These are phyloP conservation scores for Todus mexicanus DNA, from an alignment of 2,797 vertebrate genomes.

Conservation along the genomic window DNA sequence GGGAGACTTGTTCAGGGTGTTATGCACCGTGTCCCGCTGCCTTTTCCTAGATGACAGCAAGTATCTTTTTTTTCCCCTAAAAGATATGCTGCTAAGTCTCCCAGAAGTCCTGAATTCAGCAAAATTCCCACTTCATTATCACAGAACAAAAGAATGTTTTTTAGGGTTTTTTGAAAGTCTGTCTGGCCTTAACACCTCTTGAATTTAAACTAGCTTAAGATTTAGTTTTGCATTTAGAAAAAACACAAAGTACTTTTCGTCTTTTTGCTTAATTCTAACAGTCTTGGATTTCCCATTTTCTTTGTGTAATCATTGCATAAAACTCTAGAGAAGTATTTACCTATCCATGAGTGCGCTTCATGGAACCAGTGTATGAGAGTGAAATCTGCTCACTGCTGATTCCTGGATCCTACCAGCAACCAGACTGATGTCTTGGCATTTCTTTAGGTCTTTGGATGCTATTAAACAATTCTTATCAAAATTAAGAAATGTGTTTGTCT, in stretches of 20 bases:
- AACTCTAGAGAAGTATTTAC: not conserved
- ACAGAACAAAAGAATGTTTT: not conserved
- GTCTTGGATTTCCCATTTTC: not conserved
- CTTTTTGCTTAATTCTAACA: not conserved
- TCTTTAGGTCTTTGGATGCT: not conserved
- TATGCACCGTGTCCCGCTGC: not conserved
- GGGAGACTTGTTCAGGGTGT: not conserved
- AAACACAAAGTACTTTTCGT: not conserved
- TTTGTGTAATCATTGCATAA: not conserved
- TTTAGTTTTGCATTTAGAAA: not conserved
- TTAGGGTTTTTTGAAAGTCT: not conserved
- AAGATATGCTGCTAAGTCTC: not conserved
- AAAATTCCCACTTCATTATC: not conserved
- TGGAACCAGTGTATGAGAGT: not conserved
- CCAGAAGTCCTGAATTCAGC: not conserved
- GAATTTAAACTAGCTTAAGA: not conserved
- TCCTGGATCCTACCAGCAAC: not conserved
- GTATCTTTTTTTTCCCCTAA: not conserved
- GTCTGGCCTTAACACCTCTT: not conserved
- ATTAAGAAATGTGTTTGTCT: not conserved
- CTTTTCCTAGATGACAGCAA: not conserved
- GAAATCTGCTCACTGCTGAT: not conserved
- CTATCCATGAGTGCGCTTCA: not conserved
- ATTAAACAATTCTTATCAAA: not conserved
- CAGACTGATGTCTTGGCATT: not conserved